Percentiles rank a stretch among this genome's conserved stretches.
Conservation (phyloP, 2,888 invertebrate species). For the Thymelicus acteon region DNA sequence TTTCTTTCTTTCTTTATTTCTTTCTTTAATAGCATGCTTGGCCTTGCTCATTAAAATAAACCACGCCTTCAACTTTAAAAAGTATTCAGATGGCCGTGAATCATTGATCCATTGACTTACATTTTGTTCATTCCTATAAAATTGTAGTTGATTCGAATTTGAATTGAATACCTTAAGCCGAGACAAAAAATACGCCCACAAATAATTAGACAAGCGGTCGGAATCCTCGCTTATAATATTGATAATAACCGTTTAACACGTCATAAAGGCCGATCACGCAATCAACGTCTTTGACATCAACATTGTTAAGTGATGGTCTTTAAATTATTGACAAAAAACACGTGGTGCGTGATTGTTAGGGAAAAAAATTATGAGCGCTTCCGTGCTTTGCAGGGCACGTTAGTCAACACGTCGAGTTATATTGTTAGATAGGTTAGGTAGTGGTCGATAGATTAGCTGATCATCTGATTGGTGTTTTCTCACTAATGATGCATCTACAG, state of each 20-base stretch:
- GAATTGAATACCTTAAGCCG: neutral
- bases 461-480: too few species aligned
- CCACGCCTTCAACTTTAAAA: neutral
- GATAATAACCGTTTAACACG: neutral
- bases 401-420: too few species aligned
- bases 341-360: too few species aligned
- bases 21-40: too few species aligned
- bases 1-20: too few species aligned
- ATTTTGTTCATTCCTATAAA: neutral
- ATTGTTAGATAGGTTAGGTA: too few species aligned
- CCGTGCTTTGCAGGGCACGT: too few species aligned
- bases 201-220: neutral
- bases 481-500: too few species aligned
- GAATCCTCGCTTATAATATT: neutral
- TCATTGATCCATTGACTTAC: neutral
- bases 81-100: neutral
- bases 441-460: too few species aligned
- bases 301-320: neutral
- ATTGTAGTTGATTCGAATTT: neutral
- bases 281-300: neutral
- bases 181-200: neutral
- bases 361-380: too few species aligned
- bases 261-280: neutral
- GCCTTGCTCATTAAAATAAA: neutral
- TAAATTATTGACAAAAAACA: too few species aligned